Percentiles rank a stretch among this genome's conserved stretches.
Evolutionary conservation across 2,888 invertebrate genomes (phyloP).

Genomic region (Lottia scabra): DNA sequence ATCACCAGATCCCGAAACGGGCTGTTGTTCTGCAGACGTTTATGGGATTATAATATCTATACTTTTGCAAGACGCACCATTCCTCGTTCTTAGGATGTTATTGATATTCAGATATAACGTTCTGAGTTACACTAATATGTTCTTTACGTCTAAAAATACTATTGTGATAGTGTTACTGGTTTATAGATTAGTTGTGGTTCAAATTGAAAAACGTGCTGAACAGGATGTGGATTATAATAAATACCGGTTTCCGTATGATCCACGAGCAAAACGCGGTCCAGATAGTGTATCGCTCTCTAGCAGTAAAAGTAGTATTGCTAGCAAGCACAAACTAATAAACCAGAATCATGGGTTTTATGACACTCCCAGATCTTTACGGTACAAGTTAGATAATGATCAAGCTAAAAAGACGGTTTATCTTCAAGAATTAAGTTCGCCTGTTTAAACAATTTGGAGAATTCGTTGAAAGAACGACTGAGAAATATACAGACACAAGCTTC

Average conservation of each 20-base stretch:
- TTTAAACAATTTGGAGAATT: background rate
- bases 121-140: constrained; percentile 95
- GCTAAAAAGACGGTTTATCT: background rate
- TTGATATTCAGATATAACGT: constrained; percentile 90
- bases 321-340: constrained; percentile 21
- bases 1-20: constrained; percentile 14
- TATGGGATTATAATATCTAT: constrained; percentile 88
- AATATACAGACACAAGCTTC: no score
- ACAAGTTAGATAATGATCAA: background rate
- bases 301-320: constrained; percentile 15
- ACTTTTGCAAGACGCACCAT: constrained; percentile 85
- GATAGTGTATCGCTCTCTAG: constrained; percentile 18
- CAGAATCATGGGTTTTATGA: constrained; percentile 20
- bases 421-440: background rate
- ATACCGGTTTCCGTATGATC: constrained; percentile 6
- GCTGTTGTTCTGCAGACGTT: constrained; percentile 88
- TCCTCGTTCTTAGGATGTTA: constrained; percentile 83
- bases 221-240: constrained; percentile 1
- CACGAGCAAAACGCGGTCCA: constrained; percentile 4
- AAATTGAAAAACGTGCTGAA: constrained; percentile 32
- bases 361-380: constrained; percentile 1
- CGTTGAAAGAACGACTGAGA: no score
- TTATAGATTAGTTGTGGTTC: constrained; percentile 77
- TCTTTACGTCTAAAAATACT: constrained; percentile 93
- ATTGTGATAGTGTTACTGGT: constrained; percentile 88